Percentiles rank a stretch among this genome's conserved stretches.
Conservation (phyloP, 2,888 invertebrate species). For the Lacanobia wlatinum region DNA sequence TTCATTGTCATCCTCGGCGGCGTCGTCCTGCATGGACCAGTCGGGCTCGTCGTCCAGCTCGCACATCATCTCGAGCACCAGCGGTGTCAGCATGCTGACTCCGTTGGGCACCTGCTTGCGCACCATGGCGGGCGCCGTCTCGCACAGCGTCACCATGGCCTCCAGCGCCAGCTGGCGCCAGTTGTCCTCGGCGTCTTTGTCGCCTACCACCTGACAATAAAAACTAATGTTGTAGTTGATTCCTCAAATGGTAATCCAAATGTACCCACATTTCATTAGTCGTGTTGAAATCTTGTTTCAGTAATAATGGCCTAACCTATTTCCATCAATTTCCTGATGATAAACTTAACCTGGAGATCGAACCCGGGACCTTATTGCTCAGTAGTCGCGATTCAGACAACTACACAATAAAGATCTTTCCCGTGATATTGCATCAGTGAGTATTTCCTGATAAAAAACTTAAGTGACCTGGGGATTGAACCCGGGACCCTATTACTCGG, state of each 20-base stretch:
- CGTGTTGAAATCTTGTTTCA: too few relatives aligned
- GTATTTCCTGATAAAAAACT: too few relatives aligned
- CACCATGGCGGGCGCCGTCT: conserved; percentile 99
- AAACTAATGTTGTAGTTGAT: not conserved
- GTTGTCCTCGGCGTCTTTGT: conserved; percentile 93
- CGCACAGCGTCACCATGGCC: conserved; percentile 96
- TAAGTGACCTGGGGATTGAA: not conserved
- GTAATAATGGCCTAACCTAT: too few relatives aligned
- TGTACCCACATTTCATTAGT: too few relatives aligned
- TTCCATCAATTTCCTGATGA: too few relatives aligned
- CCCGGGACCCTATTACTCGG: not conserved
- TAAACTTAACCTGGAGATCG: too few relatives aligned
- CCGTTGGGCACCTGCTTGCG: conserved; percentile 97
- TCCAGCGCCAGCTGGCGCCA: conserved; percentile 98
- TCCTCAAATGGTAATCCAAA: too few relatives aligned
- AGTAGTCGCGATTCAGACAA: too few relatives aligned
- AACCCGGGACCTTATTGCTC: too few relatives aligned
- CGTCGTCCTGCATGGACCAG: conserved; percentile 96
- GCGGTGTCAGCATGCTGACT: conserved; percentile 94
- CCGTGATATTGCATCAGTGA: too few relatives aligned
- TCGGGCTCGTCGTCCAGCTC: conserved; percentile 97
- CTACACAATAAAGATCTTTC: too few relatives aligned
- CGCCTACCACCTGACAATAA: conserved; percentile 91
- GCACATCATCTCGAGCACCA: conserved; percentile 98
- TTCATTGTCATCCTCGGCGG: conserved; percentile 98